Evolutionary conservation across 2,797 vertebrate species (phyloP), one percentile per base, ranked within the genome.

Genomic region (Rhabdomys pumilio): DNA sequence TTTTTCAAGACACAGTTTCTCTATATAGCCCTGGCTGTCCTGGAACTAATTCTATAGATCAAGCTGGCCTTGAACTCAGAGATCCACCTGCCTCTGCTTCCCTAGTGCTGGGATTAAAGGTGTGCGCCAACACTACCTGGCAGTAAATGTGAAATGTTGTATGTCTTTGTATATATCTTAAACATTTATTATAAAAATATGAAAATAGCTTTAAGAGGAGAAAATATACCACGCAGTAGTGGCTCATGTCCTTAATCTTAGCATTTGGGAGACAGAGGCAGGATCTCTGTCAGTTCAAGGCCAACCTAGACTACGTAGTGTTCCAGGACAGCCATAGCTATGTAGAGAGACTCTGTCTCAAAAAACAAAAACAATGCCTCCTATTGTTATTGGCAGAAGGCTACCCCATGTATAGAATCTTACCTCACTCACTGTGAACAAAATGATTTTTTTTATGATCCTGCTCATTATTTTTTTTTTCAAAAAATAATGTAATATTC

Each of bases 391-490:
- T 91, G 31, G 3, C 75, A 61, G 59, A 82, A 75, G 63, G 57
- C 24, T 44, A 93, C n/a, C 80, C 38, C 15, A 41, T 20, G n/a
- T 24, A 55, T 10, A 50, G 19, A 5, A 41, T 72, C n/a, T 80
- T 86, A 67, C 44, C 63, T 50, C 17, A 67, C 17, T 55, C 44
- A 44, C 9, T 73, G 22, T 69, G 13, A 31, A 47, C 41, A 76
- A 97, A 96, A 90, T 22, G 89, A 8, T 89, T 94, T 80, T 80
- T 38, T 10, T 90, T 90, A 94, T 86, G 34, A 94, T n/a, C 44
- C 5, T 79, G 20, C 11, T 95, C 34, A 75, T 31, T 79, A 26
- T 29, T 11, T 26, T 81, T 38, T 91, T 79, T 80, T 11, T 41
- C 11, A 81, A 63, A 76, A 9, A 26, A 95, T 87, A 50, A 77